Conservation (phyloP, 2,113 vertebrate genomes). For the Anas platyrhynchos region DNA sequence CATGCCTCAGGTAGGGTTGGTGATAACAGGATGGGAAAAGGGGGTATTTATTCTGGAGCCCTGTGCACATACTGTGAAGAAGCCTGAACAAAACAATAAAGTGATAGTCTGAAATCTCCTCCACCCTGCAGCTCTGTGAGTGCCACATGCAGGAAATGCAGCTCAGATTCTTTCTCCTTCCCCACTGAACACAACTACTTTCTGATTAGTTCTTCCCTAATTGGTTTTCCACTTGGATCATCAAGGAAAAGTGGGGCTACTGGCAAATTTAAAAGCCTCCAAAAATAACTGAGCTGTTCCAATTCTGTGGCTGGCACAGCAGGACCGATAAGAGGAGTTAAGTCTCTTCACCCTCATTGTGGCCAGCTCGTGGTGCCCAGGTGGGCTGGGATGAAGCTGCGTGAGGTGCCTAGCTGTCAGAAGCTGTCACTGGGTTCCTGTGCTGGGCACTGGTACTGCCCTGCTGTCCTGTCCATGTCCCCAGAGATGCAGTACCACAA, state of each 20-base stretch:
- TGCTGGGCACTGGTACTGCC: background rate
- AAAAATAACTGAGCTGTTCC: slow-evolving; percentile 5
- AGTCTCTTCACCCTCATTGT: background rate
- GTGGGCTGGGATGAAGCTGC: background rate
- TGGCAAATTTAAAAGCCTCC: slow-evolving; percentile 5
- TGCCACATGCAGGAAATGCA: background rate
- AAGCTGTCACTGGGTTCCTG: background rate
- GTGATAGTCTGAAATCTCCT: background rate
- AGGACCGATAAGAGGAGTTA: background rate
- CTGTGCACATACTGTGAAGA: too few relatives aligned
- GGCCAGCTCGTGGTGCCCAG: fast-evolving
- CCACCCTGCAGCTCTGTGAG: background rate
- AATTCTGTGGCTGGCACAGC: background rate
- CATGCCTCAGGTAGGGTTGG: slow-evolving; percentile 83
- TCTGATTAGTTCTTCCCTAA: slow-evolving; percentile 37
- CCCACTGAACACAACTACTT: slow-evolving; percentile 3
- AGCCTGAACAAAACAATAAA: background rate
- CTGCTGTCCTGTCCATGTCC: background rate
- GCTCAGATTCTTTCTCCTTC: slow-evolving; percentile 14
- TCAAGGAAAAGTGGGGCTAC: slow-evolving; percentile 1
- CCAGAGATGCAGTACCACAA: slow-evolving; percentile 91
- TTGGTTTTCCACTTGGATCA: slow-evolving; percentile 41
- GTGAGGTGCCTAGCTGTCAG: background rate
- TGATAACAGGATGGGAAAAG: background rate
- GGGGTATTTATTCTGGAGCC: background rate